Conservation (phyloP, 2,113 vertebrate species). For the Piprites chloris region DNA sequence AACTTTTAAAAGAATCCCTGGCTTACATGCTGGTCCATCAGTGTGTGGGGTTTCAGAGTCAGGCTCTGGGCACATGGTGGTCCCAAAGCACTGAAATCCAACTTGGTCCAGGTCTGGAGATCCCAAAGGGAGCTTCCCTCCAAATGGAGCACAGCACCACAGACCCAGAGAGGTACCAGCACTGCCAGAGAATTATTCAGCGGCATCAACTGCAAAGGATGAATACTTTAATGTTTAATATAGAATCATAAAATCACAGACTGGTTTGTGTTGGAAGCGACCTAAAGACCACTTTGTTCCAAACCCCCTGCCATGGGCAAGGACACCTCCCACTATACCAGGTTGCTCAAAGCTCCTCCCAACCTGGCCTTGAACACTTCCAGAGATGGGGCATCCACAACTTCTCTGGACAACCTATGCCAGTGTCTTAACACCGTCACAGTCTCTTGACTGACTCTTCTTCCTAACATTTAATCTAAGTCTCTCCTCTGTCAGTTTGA, state of each 20-base stretch:
- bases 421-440: background rate
- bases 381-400: background rate
- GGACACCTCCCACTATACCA: background rate
- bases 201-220: background rate
- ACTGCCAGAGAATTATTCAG: background rate
- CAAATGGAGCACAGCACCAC: rapidly evolving
- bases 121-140: rapidly evolving
- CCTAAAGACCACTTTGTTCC: background rate
- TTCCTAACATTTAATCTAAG: background rate
- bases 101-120: background rate
- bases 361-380: background rate
- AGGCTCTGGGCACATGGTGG: background rate
- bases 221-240: background rate
- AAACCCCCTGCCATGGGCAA: background rate
- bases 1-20: background rate
- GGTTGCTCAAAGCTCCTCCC: background rate
- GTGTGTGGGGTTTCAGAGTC: background rate
- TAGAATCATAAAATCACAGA: background rate
- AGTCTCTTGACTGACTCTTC: too few species aligned
- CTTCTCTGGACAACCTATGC: background rate
- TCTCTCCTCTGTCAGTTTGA: background rate
- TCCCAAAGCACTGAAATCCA: background rate
- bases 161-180: background rate
- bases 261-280: background rate
- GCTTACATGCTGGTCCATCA: rapidly evolving